phyloP scores from a whole-genome alignment of 2,113 vertebrate species.

The Sapayoa aenigma region DNA sequence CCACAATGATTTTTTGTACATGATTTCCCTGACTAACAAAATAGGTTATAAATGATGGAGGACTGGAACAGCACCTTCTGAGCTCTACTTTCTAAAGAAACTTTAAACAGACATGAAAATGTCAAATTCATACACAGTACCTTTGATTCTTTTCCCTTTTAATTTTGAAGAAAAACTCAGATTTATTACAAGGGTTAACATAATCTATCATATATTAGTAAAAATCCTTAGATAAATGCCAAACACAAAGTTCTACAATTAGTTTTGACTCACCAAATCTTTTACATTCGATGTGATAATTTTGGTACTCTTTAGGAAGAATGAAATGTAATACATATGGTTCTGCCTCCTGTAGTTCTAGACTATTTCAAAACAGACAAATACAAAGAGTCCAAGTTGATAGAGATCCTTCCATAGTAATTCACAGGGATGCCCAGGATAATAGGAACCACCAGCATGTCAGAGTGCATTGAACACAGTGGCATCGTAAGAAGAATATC shows the following conservation, averaged over 20 bases:
- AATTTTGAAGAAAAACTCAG: conserved; percentile 1
- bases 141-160: background rate
- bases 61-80: background rate
- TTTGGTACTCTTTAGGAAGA: background rate
- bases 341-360: background rate
- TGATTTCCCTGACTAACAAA: conserved; percentile 13
- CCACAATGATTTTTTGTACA: background rate
- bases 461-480: background rate
- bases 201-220: background rate
- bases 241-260: background rate
- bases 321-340: background rate
- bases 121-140: background rate
- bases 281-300: background rate
- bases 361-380: background rate
- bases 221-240: conserved; percentile 18
- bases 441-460: background rate
- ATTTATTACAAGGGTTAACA: conserved; percentile 1
- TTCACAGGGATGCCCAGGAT: background rate
- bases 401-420: background rate
- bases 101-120: conserved; percentile 55
- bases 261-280: background rate
- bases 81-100: conserved; percentile 3
- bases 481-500: background rate
- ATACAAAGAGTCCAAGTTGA: background rate
- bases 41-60: conserved; percentile 9